Evolutionary conservation across 2,888 invertebrate genomes (phyloP).

Genomic region (Electrophaes corylata): DNA sequence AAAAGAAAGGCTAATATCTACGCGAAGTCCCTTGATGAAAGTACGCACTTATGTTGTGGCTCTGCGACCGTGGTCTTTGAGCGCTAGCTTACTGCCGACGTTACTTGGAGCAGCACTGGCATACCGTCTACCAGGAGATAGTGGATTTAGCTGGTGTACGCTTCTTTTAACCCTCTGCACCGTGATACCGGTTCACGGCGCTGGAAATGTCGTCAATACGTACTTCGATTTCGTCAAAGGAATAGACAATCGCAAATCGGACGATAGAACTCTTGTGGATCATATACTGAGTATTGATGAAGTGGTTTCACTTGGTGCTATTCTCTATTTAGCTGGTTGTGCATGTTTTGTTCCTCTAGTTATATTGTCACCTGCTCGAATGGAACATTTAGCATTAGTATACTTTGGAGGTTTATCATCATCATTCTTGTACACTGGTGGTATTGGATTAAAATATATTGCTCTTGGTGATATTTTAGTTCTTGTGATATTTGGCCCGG

Average conservation of each 20-base stretch:
- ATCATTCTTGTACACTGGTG: constrained; percentile 98
- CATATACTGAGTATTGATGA: constrained; percentile 89
- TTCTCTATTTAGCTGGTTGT: constrained; percentile 94
- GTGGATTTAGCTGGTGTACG: constrained; percentile 91
- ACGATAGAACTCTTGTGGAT: constrained; percentile 97
- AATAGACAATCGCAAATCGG: constrained; percentile 96
- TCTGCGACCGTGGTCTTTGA: constrained; percentile 96
- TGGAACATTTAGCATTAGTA: constrained; percentile 97
- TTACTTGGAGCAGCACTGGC: constrained; percentile 95
- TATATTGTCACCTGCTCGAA: constrained; percentile 93
- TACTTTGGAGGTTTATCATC: constrained; percentile 98
- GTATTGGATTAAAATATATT: constrained; percentile 97
- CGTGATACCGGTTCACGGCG: constrained; percentile 96
- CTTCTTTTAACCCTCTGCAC: constrained; percentile 93
- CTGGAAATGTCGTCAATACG: constrained; percentile 98
- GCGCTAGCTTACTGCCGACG: constrained; percentile 95
- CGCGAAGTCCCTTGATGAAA: constrained; percentile 89
- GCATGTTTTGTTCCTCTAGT: constrained; percentile 91
- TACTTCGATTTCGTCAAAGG: constrained; percentile 98
- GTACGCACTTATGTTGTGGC: constrained; percentile 94
- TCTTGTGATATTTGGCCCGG: constrained; percentile 96
- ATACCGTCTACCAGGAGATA: constrained; percentile 90
- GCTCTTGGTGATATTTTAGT: constrained; percentile 97
- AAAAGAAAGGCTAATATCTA: constrained; percentile 60
- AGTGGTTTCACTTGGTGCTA: constrained; percentile 94